Conservation (phyloP, 1,140 invertebrate species). For the Ctenoplectra terminalis region DNA sequence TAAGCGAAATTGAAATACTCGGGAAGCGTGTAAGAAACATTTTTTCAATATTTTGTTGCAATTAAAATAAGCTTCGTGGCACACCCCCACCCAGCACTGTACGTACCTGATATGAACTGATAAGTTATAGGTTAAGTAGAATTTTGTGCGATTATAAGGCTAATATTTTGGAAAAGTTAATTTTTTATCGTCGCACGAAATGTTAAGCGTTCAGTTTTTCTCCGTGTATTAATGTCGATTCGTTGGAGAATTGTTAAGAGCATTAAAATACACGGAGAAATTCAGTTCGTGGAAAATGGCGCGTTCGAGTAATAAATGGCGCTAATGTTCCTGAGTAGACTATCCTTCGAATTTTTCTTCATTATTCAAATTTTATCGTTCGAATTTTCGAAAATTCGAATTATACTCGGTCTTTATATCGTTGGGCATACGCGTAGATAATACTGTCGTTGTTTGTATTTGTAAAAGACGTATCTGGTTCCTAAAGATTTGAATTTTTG, state of each 20-base stretch:
- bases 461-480: neutral
- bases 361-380: constrained; percentile 70
- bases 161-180: constrained; percentile 10
- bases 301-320: constrained; percentile 82
- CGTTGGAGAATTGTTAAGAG: neutral
- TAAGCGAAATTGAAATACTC: constrained; percentile 10
- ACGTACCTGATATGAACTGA: constrained; percentile 71
- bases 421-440: neutral
- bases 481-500: constrained; percentile 79
- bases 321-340: constrained; percentile 78
- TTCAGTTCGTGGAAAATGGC: constrained; percentile 82
- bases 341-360: constrained; percentile 74
- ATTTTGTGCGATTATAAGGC: constrained; percentile 30
- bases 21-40: neutral
- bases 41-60: constrained; percentile 20
- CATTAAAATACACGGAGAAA: constrained; percentile 55
- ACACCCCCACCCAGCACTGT: constrained; percentile 70
- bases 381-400: constrained; percentile 50
- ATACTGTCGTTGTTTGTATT: neutral
- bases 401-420: constrained; percentile 2
- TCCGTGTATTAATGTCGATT: neutral
- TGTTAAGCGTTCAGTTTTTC: neutral
- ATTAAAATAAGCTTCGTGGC: constrained; percentile 57
- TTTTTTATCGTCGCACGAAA: neutral
- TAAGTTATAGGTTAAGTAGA: constrained; percentile 75